Percentiles rank a stretch among this genome's conserved stretches.
phyloP scores from a whole-genome alignment of 2,888 invertebrate genomes.

The Lysandra bellargus region DNA sequence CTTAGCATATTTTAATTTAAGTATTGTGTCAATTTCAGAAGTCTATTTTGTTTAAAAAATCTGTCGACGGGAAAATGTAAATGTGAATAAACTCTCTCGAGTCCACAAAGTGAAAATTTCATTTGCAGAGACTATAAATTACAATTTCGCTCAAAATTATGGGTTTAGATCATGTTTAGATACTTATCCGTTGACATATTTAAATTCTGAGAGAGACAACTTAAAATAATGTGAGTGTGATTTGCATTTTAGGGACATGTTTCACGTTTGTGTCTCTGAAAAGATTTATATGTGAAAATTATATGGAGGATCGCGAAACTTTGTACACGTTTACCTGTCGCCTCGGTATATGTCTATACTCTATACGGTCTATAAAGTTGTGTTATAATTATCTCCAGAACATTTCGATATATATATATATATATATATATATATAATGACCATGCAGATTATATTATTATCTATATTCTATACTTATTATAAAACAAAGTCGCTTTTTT shows the following conservation, averaged over 20 bases:
- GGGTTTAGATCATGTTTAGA: background rate
- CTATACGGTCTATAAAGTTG: background rate
- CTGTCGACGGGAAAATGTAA: background rate
- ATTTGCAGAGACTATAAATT: background rate
- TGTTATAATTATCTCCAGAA: background rate
- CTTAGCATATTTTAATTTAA: no score
- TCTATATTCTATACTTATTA: no score
- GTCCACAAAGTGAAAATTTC: background rate
- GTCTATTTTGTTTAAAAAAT: no score
- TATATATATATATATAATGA: no score
- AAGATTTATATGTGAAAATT: background rate
- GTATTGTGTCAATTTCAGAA: no score
- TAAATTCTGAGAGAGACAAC: background rate
- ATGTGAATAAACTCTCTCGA: background rate
- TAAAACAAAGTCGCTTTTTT: no score
- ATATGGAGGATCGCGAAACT: background rate
- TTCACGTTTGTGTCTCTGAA: background rate
- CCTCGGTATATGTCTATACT: no score
- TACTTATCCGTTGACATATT: background rate
- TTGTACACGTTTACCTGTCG: background rate
- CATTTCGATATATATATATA: no score
- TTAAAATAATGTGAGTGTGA: background rate
- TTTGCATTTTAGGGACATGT: conserved; percentile 5
- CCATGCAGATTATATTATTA: no score
- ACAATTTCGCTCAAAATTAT: background rate